Evolutionary conservation across 2,888 invertebrate genomes (phyloP).

Genomic region (Octonoba sinensis): DNA sequence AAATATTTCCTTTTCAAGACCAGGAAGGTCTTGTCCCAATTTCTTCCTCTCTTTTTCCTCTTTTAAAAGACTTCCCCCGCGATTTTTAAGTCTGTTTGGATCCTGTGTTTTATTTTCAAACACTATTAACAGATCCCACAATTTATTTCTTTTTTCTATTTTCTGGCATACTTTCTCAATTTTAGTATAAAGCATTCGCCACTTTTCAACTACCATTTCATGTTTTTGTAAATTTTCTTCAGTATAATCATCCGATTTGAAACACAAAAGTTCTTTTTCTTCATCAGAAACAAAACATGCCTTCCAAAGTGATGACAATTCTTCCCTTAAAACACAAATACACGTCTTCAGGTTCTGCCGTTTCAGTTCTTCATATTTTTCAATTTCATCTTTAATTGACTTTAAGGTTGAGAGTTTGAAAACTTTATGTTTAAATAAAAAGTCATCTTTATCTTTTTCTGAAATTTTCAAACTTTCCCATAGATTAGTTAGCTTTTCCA

Average conservation of each 20-base stretch:
- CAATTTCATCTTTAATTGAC: constrained; percentile 80
- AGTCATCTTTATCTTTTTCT: constrained; percentile 74
- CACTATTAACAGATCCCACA: constrained; percentile 83
- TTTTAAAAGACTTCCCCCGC: constrained; percentile 86
- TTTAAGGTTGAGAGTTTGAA: constrained; percentile 73
- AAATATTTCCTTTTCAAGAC: constrained; percentile 47
- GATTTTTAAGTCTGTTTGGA: constrained; percentile 85
- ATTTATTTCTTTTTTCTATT: constrained; percentile 77
- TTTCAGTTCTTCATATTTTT: constrained; percentile 82
- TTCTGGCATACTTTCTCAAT: constrained; percentile 72
- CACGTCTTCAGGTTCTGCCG: constrained; percentile 79
- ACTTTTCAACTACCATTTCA: constrained; percentile 81
- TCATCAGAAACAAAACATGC: constrained; percentile 77
- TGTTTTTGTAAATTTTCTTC: constrained; percentile 85
- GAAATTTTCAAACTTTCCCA: constrained; percentile 84
- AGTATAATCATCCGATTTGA: constrained; percentile 76
- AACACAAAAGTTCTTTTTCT: background rate
- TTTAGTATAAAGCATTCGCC: constrained; percentile 72
- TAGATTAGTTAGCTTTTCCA: constrained; percentile 77
- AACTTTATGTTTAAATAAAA: constrained; percentile 72
- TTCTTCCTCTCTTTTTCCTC: constrained; percentile 89
- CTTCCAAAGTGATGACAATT: constrained; percentile 83
- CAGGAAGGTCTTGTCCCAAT: constrained; percentile 79
- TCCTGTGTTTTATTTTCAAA: constrained; percentile 83
- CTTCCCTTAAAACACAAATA: constrained; percentile 79